These are phyloP conservation scores for Apaloderma vittatum DNA, from an alignment of 2,113 vertebrate genomes.

Conservation along the genomic window DNA sequence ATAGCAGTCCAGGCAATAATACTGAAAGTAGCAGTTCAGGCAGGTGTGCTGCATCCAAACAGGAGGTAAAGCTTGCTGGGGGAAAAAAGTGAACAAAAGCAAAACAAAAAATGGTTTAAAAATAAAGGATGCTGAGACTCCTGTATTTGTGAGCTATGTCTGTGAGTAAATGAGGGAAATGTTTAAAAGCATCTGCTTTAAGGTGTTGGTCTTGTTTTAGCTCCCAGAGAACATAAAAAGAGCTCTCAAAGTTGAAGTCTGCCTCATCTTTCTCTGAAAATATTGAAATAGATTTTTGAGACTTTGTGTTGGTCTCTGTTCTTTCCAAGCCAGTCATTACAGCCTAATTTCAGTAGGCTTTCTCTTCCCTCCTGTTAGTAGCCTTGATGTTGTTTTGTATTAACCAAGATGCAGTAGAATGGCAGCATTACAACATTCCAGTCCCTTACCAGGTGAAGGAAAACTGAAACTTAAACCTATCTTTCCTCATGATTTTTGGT, in stretches of 20 bases:
- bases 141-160: neutral
- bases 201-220: neutral
- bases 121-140: neutral
- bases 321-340: too few species aligned
- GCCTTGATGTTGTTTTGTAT: neutral
- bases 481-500: neutral
- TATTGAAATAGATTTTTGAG: neutral
- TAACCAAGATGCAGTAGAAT: neutral
- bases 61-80: neutral
- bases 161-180: neutral
- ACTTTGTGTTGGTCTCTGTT: neutral
- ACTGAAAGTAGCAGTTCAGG: neutral
- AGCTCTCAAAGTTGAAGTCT: neutral
- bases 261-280: neutral
- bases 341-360: neutral
- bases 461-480: neutral
- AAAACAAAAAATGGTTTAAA: neutral
- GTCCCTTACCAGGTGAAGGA: neutral
- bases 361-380: rapidly evolving
- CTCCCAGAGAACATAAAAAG: neutral
- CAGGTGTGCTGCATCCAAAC: neutral
- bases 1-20: too few species aligned
- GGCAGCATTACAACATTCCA: neutral
- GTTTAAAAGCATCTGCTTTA: neutral
- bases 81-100: neutral